Percentiles rank a stretch among this genome's conserved stretches.
Evolutionary conservation across 2,113 vertebrate genomes (phyloP).

Genomic region (Pteruthius melanotis): DNA sequence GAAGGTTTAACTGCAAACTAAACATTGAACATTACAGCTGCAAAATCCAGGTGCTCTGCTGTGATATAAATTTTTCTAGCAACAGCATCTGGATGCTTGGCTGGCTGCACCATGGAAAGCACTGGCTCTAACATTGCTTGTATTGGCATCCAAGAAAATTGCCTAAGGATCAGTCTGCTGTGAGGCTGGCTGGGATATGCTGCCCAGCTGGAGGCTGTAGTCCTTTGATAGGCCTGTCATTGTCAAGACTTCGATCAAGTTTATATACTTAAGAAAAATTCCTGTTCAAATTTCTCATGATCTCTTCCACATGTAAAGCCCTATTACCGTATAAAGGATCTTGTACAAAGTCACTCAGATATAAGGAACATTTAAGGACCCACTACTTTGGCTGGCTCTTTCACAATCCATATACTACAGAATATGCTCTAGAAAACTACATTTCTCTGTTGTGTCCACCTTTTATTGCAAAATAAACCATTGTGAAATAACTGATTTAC

Average conservation of each 20-base stretch:
- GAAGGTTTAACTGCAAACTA: background rate
- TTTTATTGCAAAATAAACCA: background rate
- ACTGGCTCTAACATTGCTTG: slow-evolving; percentile 13
- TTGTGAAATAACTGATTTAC: background rate
- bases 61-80: background rate
- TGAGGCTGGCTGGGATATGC: background rate
- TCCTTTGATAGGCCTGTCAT: slow-evolving; percentile 48
- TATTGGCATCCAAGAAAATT: background rate
- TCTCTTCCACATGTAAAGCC: slow-evolving; percentile 68
- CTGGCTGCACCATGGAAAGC: background rate
- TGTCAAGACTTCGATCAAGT: slow-evolving; percentile 62
- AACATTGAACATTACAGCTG: background rate
- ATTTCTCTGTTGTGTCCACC: background rate
- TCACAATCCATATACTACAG: background rate
- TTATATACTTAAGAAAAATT: slow-evolving; percentile 53
- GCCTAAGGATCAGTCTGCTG: background rate
- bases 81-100: slow-evolving; percentile 45
- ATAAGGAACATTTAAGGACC: background rate
- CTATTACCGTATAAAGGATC: slow-evolving; percentile 7
- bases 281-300: slow-evolving; percentile 51
- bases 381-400: background rate
- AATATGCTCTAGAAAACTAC: background rate
- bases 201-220: background rate
- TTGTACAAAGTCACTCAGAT: slow-evolving; percentile 19
- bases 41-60: background rate